phyloP scores from a whole-genome alignment of 2,113 vertebrate species.

The Lycaon pictus region DNA sequence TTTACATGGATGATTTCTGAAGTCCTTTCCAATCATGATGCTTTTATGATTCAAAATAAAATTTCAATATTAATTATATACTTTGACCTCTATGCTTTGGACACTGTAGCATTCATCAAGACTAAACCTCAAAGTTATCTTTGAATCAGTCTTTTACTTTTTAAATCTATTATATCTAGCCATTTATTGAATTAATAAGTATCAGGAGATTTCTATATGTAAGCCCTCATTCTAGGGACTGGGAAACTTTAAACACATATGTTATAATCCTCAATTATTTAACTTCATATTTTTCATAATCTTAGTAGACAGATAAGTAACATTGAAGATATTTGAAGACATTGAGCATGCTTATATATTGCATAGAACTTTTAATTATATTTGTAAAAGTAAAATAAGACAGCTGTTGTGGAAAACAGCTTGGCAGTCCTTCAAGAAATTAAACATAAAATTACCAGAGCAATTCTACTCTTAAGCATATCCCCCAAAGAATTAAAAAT shows the following conservation, averaged over 20 bases:
- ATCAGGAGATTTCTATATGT: neutral
- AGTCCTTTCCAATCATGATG: neutral
- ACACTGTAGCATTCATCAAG: neutral
- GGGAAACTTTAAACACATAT: neutral
- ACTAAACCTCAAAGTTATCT: neutral
- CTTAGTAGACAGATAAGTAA: neutral
- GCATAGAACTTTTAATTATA: too few species aligned
- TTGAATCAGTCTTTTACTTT: constrained; percentile 17
- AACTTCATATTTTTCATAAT: neutral
- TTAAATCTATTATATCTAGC: neutral
- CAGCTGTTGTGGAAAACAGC: neutral
- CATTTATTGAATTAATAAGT: neutral
- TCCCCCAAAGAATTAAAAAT: neutral
- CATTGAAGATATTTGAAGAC: neutral
- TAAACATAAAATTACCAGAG: constrained; percentile 14
- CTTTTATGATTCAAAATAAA: neutral
- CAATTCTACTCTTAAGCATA: neutral
- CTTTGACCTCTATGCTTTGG: neutral
- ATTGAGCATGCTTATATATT: neutral
- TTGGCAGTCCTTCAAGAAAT: neutral
- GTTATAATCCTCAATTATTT: neutral
- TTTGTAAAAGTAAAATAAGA: neutral
- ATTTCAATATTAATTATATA: neutral
- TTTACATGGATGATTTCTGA: neutral
- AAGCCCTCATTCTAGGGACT: neutral